Percentiles rank a stretch among this genome's conserved stretches.
Conservation (phyloP, 1,140 invertebrate genomes). For the Oscheius sp. region DNA sequence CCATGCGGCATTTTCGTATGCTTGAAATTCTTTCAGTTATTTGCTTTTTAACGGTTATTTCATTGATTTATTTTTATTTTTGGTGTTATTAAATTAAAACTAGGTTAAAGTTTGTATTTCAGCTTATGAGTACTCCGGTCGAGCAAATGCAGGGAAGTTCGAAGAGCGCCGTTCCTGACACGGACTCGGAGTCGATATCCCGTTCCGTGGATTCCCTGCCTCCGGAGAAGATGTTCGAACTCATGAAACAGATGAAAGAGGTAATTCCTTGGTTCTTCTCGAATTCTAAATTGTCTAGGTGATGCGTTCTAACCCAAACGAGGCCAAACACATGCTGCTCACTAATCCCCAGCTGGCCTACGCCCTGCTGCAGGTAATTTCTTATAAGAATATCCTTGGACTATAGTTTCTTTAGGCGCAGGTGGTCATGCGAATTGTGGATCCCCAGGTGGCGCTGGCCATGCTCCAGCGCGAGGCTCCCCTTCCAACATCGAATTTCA, state of each 20-base stretch:
- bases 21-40: too few relatives aligned
- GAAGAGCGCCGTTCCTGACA: too few relatives aligned
- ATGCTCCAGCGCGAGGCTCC: conserved; percentile 81
- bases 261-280: too few relatives aligned
- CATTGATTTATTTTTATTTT: too few relatives aligned
- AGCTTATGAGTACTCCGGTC: too few relatives aligned
- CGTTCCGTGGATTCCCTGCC: conserved; percentile 89
- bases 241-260: conserved; percentile 98
- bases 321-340: conserved; percentile 87
- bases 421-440: conserved; percentile 91
- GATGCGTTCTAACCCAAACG: conserved; percentile 69
- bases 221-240: conserved; percentile 98
- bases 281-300: too few relatives aligned
- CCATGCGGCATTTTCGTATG: too few relatives aligned
- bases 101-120: too few relatives aligned
- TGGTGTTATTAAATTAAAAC: too few relatives aligned
- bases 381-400: not conserved
- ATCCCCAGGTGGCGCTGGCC: conserved; percentile 86
- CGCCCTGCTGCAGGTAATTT: conserved; percentile 73
- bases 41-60: too few relatives aligned
- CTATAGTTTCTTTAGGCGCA: conserved; percentile 67
- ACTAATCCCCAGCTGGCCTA: conserved; percentile 97
- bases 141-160: too few relatives aligned
- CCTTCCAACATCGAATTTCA: not conserved
- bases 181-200: conserved; percentile 72